phyloP scores from a whole-genome alignment of 2,113 vertebrate genomes.

The Craseonycteris thonglongyai region DNA sequence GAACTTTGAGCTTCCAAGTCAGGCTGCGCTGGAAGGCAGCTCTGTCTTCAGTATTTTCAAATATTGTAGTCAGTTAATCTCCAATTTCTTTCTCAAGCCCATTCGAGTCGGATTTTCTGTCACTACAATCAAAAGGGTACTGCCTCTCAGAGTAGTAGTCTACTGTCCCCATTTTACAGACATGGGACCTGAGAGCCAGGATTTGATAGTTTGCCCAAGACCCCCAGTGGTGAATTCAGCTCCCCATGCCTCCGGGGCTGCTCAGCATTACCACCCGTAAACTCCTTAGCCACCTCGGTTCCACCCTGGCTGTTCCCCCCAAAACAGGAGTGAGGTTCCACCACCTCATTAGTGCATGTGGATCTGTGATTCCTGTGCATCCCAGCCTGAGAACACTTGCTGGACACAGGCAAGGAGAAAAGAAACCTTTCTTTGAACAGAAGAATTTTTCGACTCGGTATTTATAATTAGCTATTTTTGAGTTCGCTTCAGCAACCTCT shows the following conservation, averaged over 20 bases:
- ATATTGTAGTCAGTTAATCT: neutral
- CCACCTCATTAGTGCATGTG: neutral
- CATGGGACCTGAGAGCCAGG: neutral
- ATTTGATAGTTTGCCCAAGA: neutral
- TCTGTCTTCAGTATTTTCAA: neutral
- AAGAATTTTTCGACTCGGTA: slow-evolving; percentile 6
- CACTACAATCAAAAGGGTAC: neutral
- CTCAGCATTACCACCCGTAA: neutral
- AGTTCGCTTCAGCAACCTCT: slow-evolving; percentile 33
- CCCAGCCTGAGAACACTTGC: neutral
- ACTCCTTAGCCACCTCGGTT: neutral
- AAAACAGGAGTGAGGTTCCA: fast-evolving
- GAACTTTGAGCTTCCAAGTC: neutral
- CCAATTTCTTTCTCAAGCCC: neutral
- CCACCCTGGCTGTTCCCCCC: neutral
- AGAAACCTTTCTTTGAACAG: slow-evolving; percentile 1
- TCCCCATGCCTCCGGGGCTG: neutral
- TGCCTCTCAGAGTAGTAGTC: neutral
- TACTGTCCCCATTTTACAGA: neutral
- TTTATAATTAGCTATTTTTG: slow-evolving; percentile 36
- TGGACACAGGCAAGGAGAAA: neutral
- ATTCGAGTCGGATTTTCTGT: neutral
- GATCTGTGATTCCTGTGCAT: neutral
- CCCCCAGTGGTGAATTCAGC: neutral
- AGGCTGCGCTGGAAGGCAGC: neutral